Evolutionary conservation across 1,140 invertebrate genomes (phyloP).

Genomic region (Saxidomus purpurata): DNA sequence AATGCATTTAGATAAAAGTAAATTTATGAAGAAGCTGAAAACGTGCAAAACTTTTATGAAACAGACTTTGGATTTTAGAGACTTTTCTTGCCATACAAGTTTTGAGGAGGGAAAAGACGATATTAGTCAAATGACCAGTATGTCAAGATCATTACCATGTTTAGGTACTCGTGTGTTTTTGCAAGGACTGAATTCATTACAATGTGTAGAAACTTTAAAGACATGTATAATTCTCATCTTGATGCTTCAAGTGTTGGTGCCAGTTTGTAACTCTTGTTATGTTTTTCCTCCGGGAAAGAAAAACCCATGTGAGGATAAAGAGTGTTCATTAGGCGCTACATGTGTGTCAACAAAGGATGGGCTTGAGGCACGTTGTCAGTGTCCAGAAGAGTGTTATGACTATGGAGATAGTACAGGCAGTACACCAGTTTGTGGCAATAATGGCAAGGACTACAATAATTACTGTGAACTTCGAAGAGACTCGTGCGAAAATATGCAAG

Average conservation of each 20-base stretch:
- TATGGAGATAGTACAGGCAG: conserved; percentile 94
- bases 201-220: not conserved
- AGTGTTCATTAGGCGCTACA: conserved; percentile 92
- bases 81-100: not conserved
- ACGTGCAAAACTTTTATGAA: not conserved
- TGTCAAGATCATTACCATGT: not conserved
- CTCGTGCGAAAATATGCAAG: conserved; percentile 91
- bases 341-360: conserved; percentile 93
- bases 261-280: conserved; percentile 84
- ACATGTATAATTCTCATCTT: not conserved
- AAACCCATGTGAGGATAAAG: conserved; percentile 92
- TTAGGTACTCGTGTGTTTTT: not conserved
- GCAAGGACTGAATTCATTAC: not conserved
- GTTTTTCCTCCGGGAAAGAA: conserved; percentile 90
- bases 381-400: conserved; percentile 92
- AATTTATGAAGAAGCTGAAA: not conserved
- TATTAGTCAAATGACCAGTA: too few relatives aligned
- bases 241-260: not conserved
- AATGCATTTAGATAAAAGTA: too few relatives aligned
- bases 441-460: conserved; percentile 95
- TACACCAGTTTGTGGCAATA: conserved; percentile 94
- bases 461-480: conserved; percentile 93
- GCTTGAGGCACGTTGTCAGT: conserved; percentile 91
- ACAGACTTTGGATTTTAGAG: not conserved
- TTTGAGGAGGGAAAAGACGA: not conserved